Evolutionary conservation across 2,113 vertebrate species (phyloP).

Genomic region (Petaurus breviceps): DNA sequence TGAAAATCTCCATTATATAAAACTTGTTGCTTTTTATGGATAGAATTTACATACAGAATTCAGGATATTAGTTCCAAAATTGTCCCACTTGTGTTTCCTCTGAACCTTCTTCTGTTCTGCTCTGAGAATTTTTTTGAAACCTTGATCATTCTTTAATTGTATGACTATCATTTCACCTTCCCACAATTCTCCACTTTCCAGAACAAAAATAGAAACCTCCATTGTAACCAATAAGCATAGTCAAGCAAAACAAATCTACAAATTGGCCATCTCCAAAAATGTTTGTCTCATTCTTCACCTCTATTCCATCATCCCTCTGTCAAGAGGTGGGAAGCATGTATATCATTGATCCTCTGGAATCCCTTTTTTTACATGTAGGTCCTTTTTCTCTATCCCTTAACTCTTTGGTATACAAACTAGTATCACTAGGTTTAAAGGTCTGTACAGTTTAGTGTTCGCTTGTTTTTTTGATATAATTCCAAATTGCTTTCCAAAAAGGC

Average conservation of each 20-base stretch:
- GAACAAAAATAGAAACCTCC: background rate
- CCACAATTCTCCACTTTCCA: background rate
- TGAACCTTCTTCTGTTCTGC: background rate
- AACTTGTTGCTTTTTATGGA: background rate
- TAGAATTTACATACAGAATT: background rate
- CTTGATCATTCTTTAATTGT: background rate
- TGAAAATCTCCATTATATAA: background rate
- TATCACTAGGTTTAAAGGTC: background rate
- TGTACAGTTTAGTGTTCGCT: background rate
- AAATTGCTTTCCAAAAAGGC: background rate
- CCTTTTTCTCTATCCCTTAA: background rate
- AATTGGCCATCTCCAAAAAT: background rate
- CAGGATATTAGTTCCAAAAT: background rate
- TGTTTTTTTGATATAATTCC: background rate
- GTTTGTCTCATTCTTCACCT: background rate
- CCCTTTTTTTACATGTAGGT: background rate
- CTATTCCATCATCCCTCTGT: background rate
- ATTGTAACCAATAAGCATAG: background rate
- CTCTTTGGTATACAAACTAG: background rate
- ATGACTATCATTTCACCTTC: background rate
- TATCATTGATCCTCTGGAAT: background rate
- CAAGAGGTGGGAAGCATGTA: background rate
- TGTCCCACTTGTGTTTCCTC: background rate
- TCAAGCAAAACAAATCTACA: background rate
- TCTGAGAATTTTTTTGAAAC: background rate